phyloP scores from a whole-genome alignment of 2,888 invertebrate genomes.

The Kuschelorhynchus macadamiae region DNA sequence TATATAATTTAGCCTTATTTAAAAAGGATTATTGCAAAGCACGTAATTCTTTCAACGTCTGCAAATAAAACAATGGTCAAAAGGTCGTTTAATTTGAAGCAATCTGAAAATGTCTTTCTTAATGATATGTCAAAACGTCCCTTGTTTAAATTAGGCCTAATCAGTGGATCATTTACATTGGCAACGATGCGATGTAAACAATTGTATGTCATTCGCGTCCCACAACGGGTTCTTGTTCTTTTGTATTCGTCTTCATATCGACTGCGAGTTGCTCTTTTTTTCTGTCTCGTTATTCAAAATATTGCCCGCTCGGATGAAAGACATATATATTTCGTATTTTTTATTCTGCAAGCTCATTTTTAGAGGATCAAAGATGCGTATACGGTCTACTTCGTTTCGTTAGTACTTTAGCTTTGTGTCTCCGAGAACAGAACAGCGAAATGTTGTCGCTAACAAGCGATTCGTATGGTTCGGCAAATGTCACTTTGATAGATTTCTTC shows the following conservation, averaged over 20 bases:
- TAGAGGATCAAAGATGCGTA: slow-evolving; percentile 44
- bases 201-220: slow-evolving; percentile 49
- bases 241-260: slow-evolving; percentile 50
- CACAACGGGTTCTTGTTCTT: slow-evolving; percentile 47
- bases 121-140: slow-evolving; percentile 40
- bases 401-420: slow-evolving; percentile 37
- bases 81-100: slow-evolving; percentile 28
- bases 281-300: slow-evolving; percentile 50
- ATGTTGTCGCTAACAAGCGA: slow-evolving; percentile 45
- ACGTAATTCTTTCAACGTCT: no score
- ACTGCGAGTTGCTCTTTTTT: slow-evolving; percentile 41
- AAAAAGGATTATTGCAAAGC: no score
- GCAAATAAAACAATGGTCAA: slow-evolving; percentile 19
- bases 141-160: slow-evolving; percentile 43
- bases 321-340: slow-evolving; percentile 47
- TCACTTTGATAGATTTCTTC: slow-evolving; percentile 34
- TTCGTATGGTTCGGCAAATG: slow-evolving; percentile 25
- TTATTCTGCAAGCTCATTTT: slow-evolving; percentile 44
- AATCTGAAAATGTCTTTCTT: slow-evolving; percentile 34
- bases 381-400: slow-evolving; percentile 42
- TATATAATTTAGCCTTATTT: no score
- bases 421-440: slow-evolving; percentile 30
- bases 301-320: slow-evolving; percentile 47
- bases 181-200: slow-evolving; percentile 47
- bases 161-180: slow-evolving; percentile 45